Base-by-base conservation (phyloP, 2,888 invertebrate species). In the Isoperla grammatica region DNA sequence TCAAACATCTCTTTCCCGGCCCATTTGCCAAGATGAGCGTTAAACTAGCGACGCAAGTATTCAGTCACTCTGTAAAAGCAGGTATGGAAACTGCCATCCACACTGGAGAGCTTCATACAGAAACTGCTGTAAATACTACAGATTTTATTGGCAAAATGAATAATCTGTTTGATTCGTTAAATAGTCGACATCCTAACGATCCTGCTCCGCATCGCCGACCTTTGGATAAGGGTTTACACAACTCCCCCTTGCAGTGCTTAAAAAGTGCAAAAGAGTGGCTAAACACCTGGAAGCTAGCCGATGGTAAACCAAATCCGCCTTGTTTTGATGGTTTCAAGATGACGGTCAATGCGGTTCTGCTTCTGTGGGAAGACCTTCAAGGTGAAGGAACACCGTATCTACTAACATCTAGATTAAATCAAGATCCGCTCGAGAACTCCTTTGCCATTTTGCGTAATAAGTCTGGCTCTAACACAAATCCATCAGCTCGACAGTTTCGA, bases 381-480 rank as follows among this genome's bases (percentile, higher is more conserved):
- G n/a, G n/a, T n/a, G n/a, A n/a, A n/a, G n/a, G n/a, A n/a, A n/a
- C n/a, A n/a, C n/a, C n/a, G n/a, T n/a, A n/a, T n/a, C 53, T 66
- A n/a, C 53, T 64, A 6, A 66, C 66, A 15, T 59, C 60, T 39
- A 50, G 65, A 15, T 49, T 66, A 4, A 66, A 67, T 61, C 67
- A 65, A 58, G 68, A 69, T 57, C 61, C 66, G 1, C 29, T 68
- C 5, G 68, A 69, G 60, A 69, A 66, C 57, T 55, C 64, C 15
- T 64, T 67, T 60, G 67, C 67, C 6, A 61, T 63, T 8, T 37
- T 67, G 3, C 50, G 65, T 49, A 63, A 59, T n/a, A n/a, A n/a
- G n/a, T n/a, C n/a, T n/a, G n/a, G n/a, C n/a, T 56, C 58, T 55
- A 67, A 65, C 43, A 48, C 46, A 45, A 65, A 57, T 29, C 65